Conservation (phyloP, 2,888 invertebrate species). For the Drosophila pseudotalamancana region DNA sequence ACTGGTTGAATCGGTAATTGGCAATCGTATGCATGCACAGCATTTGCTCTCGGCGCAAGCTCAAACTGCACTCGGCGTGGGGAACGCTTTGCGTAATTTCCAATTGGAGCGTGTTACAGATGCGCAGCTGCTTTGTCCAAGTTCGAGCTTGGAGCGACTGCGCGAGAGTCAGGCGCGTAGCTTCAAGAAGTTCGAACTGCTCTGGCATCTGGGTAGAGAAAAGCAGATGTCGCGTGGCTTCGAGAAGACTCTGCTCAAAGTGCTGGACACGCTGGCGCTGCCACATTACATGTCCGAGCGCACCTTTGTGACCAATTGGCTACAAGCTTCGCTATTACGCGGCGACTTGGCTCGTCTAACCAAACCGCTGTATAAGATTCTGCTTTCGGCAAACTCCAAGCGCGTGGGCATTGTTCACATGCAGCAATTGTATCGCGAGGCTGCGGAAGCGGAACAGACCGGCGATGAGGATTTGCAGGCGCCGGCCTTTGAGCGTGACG, state of each 20-base stretch:
- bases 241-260: slow-evolving; percentile 89
- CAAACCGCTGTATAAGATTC: slow-evolving; percentile 90
- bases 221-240: slow-evolving; percentile 85
- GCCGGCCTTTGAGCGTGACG: slow-evolving; percentile 85
- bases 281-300: slow-evolving; percentile 83
- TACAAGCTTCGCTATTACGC: slow-evolving; percentile 89
- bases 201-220: slow-evolving; percentile 92
- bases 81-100: slow-evolving; percentile 72
- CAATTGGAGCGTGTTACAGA: slow-evolving; percentile 81
- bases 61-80: slow-evolving; percentile 21
- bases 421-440: slow-evolving; percentile 86
- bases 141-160: slow-evolving; percentile 74
- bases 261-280: slow-evolving; percentile 84
- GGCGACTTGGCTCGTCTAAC: slow-evolving; percentile 92
- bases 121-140: slow-evolving; percentile 82
- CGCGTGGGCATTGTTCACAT: slow-evolving; percentile 92
- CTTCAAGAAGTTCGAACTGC: slow-evolving; percentile 84
- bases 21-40: slow-evolving; percentile 84
- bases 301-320: slow-evolving; percentile 90
- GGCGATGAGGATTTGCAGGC: slow-evolving; percentile 66
- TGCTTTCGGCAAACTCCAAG: slow-evolving; percentile 91
- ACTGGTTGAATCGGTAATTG: slow-evolving; percentile 90
- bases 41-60: slow-evolving; percentile 74
- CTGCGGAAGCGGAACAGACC: slow-evolving; percentile 81
- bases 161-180: slow-evolving; percentile 83